A percentile compares a stretch with the other conserved stretches of the same genome.
These are phyloP conservation scores for Sesia bembeciformis DNA, from an alignment of 2,888 invertebrate genomes.

Conservation along the genomic window DNA sequence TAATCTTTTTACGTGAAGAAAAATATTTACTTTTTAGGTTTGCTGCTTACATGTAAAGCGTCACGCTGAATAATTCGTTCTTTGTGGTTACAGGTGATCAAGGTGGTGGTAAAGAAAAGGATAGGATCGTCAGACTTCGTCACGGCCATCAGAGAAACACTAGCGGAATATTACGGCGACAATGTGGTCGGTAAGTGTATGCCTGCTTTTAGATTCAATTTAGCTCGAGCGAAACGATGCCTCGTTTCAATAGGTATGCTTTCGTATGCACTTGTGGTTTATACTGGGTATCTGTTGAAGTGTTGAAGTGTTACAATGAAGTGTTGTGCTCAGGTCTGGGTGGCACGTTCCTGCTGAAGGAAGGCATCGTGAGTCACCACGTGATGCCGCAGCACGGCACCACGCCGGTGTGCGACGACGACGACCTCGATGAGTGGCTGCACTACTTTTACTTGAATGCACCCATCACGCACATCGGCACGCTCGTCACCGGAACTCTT, in stretches of 20 bases:
- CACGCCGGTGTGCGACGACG: conserved; percentile 80
- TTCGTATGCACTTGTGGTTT: too few species aligned
- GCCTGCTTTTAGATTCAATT: too few species aligned
- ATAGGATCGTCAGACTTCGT: conserved; percentile 85
- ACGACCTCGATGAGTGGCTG: conserved; percentile 89
- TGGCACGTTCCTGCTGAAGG: conserved; percentile 88
- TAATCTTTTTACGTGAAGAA: too few species aligned
- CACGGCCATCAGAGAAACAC: conserved; percentile 82
- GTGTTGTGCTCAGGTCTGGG: conserved; percentile 79
- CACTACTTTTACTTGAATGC: conserved; percentile 93
- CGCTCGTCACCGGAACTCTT: conserved; percentile 85
- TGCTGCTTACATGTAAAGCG: too few species aligned
- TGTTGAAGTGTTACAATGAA: too few species aligned
- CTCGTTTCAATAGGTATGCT: too few species aligned
- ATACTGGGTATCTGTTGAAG: too few species aligned
- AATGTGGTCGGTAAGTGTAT: conserved; percentile 68
- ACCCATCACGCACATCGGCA: conserved; percentile 90
- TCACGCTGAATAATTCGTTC: too few species aligned
- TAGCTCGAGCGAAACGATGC: too few species aligned
- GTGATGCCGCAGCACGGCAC: conserved; percentile 96
- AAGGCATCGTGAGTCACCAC: conserved; percentile 91
- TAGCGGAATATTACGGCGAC: conserved; percentile 79
- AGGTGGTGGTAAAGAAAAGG: conserved; percentile 82
- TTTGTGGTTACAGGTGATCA: conserved; percentile 68
- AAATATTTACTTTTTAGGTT: too few species aligned